Percentiles rank a stretch among this genome's conserved stretches.
phyloP scores from a whole-genome alignment of 2,113 vertebrate genomes.

The Cariama cristata region DNA sequence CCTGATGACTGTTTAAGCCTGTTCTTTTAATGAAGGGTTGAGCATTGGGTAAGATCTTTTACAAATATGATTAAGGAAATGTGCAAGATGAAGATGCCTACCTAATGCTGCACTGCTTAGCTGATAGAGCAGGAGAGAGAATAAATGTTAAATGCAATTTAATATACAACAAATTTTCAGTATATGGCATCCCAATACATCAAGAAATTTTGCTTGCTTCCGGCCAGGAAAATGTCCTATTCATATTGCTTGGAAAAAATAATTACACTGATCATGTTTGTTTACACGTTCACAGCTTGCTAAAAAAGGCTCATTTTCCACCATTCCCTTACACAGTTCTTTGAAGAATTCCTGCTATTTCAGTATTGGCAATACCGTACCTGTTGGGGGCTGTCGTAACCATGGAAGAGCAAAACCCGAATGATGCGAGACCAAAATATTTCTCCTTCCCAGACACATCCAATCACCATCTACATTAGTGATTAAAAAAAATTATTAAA shows the following conservation, averaged over 20 bases:
- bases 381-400: background rate
- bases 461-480: accelerated
- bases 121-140: background rate
- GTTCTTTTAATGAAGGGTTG: background rate
- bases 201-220: background rate
- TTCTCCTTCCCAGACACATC: background rate
- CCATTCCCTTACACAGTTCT: background rate
- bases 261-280: background rate
- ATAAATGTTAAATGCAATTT: background rate
- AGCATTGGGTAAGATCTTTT: background rate
- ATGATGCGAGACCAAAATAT: accelerated
- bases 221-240: background rate
- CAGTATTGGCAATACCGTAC: accelerated
- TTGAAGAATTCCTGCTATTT: background rate
- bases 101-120: background rate
- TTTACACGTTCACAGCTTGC: background rate
- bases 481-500: background rate
- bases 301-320: background rate
- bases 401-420: background rate
- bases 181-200: background rate
- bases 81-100: too few species aligned
- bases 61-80: background rate
- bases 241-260: background rate
- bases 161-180: background rate
- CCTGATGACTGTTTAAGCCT: background rate